Percentiles rank a stretch among this genome's conserved stretches.
phyloP scores from a whole-genome alignment of 2,797 vertebrate genomes.

The Scyliorhinus canicula region DNA sequence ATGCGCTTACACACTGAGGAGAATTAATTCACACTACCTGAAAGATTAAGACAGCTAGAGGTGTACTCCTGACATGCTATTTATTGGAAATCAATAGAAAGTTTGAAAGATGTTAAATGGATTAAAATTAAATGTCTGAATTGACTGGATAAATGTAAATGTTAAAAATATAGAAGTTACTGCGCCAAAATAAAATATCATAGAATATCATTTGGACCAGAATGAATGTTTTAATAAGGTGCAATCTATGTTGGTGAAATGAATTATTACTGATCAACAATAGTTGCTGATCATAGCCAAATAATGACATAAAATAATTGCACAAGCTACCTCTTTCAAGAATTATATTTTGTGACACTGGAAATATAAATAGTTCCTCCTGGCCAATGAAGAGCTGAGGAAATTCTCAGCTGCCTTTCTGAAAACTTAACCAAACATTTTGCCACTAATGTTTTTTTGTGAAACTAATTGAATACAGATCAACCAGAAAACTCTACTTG shows the following conservation, averaged over 20 bases:
- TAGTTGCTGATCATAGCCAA: not conserved
- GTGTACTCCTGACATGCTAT: not conserved
- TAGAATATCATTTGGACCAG: too few species aligned
- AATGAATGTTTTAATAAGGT: not conserved
- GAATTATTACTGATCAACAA: not conserved
- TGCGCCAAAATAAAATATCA: not conserved
- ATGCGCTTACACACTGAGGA: not conserved
- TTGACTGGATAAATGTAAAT: not conserved
- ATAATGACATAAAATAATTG: not conserved
- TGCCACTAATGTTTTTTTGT: not conserved
- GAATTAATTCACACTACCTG: slow-evolving; percentile 6
- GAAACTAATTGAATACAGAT: not conserved
- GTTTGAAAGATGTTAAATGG: not conserved
- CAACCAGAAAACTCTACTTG: not conserved
- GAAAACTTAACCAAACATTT: not conserved
- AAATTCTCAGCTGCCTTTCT: not conserved
- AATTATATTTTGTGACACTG: not conserved
- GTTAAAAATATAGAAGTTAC: not conserved
- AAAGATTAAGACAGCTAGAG: not conserved
- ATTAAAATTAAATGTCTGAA: slow-evolving; percentile 7
- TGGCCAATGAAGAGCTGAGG: not conserved
- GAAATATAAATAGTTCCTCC: not conserved
- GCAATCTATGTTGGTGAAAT: not conserved
- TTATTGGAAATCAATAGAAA: slow-evolving; percentile 25
- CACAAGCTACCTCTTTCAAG: not conserved